phyloP scores from a whole-genome alignment of 2,113 vertebrate genomes.

The Catharus bicknelli region DNA sequence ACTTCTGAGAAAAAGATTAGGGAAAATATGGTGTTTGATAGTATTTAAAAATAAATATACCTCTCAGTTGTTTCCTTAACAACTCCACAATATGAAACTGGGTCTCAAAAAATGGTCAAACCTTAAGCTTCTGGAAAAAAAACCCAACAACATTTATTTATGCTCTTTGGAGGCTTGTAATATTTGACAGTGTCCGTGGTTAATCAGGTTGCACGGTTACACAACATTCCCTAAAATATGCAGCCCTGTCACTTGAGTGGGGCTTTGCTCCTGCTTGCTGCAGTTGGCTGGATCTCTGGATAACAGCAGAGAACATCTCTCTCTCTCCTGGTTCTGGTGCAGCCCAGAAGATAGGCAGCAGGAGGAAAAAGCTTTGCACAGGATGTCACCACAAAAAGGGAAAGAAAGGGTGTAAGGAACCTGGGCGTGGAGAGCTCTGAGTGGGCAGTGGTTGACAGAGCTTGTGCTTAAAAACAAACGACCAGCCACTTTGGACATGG shows the following conservation, averaged over 20 bases:
- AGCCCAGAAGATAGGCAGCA: background rate
- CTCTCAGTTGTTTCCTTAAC: background rate
- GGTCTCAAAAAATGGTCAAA: background rate
- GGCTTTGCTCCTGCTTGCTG: background rate
- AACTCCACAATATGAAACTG: background rate
- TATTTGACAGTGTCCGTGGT: background rate
- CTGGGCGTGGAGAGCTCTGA: background rate
- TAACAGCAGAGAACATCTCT: background rate
- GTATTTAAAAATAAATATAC: background rate
- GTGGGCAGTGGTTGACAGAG: background rate
- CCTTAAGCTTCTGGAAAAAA: background rate
- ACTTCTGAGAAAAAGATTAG: background rate
- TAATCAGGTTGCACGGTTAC: background rate
- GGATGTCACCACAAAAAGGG: background rate
- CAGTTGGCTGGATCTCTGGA: background rate
- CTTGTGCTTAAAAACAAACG: background rate
- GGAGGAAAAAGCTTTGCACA: background rate
- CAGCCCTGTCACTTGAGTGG: background rate
- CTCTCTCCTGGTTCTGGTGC: background rate
- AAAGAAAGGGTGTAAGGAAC: background rate
- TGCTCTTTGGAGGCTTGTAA: background rate
- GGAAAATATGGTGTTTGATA: background rate
- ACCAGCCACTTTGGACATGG: background rate
- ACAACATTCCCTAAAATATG: background rate
- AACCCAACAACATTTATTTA: background rate